Percentiles rank a stretch among this genome's conserved stretches.
These are phyloP conservation scores for Myotis pilosus DNA, from an alignment of 2,797 vertebrate genomes.

Conservation along the genomic window DNA sequence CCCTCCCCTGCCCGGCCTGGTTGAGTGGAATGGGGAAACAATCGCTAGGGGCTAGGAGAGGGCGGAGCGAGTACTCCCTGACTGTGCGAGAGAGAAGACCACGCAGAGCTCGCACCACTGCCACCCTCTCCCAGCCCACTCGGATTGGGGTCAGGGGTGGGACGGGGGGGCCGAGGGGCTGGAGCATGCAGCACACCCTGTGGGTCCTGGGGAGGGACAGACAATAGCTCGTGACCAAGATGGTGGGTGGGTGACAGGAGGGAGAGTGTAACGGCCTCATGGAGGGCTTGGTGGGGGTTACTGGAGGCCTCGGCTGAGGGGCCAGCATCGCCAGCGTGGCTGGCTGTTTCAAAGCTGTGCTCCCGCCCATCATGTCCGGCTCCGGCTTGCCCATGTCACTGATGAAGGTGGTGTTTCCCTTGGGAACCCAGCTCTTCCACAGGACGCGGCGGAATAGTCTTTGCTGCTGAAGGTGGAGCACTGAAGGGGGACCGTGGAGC, in stretches of 20 bases:
- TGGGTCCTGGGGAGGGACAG: conserved; percentile 57
- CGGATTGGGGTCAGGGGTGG: background rate
- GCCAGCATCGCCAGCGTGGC: conserved; percentile 85
- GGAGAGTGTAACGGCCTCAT: background rate
- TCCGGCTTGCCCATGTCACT: conserved; percentile 91
- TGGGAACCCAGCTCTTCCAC: conserved; percentile 97
- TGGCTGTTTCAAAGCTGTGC: conserved; percentile 86
- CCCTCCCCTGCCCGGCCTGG: conserved; percentile 57
- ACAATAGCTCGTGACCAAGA: conserved; percentile 75
- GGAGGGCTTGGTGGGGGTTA: conserved; percentile 60
- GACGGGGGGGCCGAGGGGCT: conserved; percentile 36
- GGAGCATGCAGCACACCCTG: conserved; percentile 68
- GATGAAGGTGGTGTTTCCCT: conserved; percentile 92
- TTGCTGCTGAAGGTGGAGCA: no score
- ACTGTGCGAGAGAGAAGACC: conserved; percentile 22
- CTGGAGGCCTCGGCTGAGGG: conserved; percentile 80
- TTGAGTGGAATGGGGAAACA: conserved; percentile 17
- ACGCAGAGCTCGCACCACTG: conserved; percentile 14
- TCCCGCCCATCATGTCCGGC: conserved; percentile 88
- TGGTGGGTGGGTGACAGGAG: conserved; percentile 3
- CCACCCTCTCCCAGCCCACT: conserved; percentile 49
- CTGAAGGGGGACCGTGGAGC: no score
- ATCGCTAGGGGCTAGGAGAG: background rate
- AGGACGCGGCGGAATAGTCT: conserved; percentile 88
- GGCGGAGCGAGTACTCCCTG: background rate